Percentiles rank a stretch among this genome's conserved stretches.
phyloP scores from a whole-genome alignment of 2,888 invertebrate species.

The Scaptomyza polygonia region DNA sequence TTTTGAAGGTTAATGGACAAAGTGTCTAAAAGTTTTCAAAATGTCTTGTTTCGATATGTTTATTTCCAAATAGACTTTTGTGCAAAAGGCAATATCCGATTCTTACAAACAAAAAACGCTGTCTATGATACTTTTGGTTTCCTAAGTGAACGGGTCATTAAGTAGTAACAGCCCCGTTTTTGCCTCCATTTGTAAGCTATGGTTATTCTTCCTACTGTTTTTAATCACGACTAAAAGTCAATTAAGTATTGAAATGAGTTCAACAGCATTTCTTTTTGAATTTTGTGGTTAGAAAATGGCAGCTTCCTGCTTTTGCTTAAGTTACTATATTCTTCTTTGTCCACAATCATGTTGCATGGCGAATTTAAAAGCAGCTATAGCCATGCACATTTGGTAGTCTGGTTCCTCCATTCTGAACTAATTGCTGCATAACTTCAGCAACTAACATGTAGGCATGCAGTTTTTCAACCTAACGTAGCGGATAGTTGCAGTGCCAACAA shows the following conservation, averaged over 20 bases:
- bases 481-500: constrained; percentile 10
- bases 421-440: constrained; percentile 64
- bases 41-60: constrained; percentile 17
- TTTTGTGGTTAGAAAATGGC: no score
- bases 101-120: constrained; percentile 17
- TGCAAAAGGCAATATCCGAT: constrained; percentile 13
- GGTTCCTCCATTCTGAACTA: constrained; percentile 45
- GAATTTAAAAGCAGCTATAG: constrained; percentile 8
- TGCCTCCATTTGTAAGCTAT: not conserved
- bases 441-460: constrained; percentile 43
- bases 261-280: not conserved
- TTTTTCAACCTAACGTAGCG: constrained; percentile 26
- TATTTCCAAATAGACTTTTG: constrained; percentile 10
- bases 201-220: not conserved
- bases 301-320: no score
- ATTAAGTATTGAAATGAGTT: constrained; percentile 9
- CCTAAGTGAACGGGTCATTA: constrained; percentile 10
- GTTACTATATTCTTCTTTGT: no score
- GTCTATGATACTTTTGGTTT: constrained; percentile 5
- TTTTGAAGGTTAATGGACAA: constrained; percentile 42
- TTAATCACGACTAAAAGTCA: not conserved
- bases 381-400: constrained; percentile 3
- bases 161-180: not conserved
- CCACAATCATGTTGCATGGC: constrained; percentile 26
- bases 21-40: constrained; percentile 35